Conservation (phyloP, 1,140 invertebrate species). For the Trypoxylus dichotomus region DNA sequence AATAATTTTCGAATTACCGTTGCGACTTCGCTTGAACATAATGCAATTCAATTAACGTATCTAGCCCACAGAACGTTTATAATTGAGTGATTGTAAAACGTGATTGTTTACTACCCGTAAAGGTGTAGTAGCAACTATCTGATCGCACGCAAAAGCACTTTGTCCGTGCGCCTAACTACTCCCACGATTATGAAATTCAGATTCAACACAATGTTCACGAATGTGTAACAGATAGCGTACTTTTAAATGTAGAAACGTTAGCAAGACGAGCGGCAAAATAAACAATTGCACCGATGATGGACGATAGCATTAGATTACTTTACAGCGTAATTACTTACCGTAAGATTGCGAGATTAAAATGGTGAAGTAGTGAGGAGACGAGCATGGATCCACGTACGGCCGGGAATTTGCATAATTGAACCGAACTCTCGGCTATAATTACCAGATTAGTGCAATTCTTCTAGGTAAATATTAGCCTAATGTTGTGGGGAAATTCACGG, state of each 20-base stretch:
- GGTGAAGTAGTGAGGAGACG: not conserved
- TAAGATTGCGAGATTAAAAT: not conserved
- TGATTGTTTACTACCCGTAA: not conserved
- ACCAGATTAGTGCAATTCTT: constrained; percentile 13
- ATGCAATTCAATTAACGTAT: not conserved
- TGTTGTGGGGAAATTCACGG: not conserved
- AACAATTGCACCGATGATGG: not conserved
- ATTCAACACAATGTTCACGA: not conserved
- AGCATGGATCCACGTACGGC: not conserved
- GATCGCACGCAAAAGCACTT: not conserved
- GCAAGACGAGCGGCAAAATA: not conserved
- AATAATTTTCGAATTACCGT: too few relatives aligned
- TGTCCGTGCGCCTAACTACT: not conserved
- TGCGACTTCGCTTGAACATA: not conserved
- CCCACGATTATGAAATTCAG: not conserved
- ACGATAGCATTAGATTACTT: constrained; percentile 15
- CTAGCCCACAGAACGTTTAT: not conserved
- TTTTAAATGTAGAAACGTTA: not conserved
- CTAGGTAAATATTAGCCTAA: constrained; percentile 3
- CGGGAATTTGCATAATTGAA: constrained; percentile 8
- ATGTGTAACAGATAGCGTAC: not conserved
- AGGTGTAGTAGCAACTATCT: not conserved
- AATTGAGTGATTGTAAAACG: not conserved
- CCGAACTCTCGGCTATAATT: constrained; percentile 7
- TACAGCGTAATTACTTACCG: not conserved